Evolutionary conservation across 2,888 invertebrate genomes (phyloP).

Genomic region (Clunio marinus): DNA sequence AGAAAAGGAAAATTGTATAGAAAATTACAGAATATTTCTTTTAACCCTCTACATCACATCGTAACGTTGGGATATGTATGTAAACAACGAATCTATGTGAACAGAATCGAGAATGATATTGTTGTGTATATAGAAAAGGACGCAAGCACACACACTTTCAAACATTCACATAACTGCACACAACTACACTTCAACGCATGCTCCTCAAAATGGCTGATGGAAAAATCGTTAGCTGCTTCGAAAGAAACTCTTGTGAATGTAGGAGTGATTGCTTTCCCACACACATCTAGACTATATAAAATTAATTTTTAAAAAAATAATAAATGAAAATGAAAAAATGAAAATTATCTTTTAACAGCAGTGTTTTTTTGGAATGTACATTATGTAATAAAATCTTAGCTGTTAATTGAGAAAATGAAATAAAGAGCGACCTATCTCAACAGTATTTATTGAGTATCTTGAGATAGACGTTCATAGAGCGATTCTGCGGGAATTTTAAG

Average conservation of each 20-base stretch:
- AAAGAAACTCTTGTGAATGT: too few relatives aligned
- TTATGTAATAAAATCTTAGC: slow-evolving; percentile 34
- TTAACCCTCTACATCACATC: slow-evolving; percentile 5
- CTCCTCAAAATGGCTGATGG: slow-evolving; percentile 37
- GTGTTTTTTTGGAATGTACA: slow-evolving; percentile 14
- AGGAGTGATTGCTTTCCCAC: neutral
- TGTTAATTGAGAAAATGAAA: slow-evolving; percentile 36
- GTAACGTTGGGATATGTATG: too few relatives aligned
- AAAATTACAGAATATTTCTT: slow-evolving; percentile 1
- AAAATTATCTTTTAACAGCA: slow-evolving; percentile 23
- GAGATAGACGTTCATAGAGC: slow-evolving; percentile 23
- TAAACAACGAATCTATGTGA: too few relatives aligned
- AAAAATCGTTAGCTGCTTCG: slow-evolving; percentile 7
- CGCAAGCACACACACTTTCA: neutral
- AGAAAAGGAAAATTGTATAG: neutral
- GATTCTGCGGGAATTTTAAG: too few relatives aligned
- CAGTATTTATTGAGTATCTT: slow-evolving; percentile 25
- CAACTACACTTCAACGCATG: too few relatives aligned
- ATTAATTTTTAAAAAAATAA: slow-evolving; percentile 35
- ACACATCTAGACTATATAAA: slow-evolving; percentile 17
- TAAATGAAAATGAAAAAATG: too few relatives aligned
- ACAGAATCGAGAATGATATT: too few relatives aligned
- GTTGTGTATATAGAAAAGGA: neutral
- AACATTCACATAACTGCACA: neutral
- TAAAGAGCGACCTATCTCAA: slow-evolving; percentile 34